phyloP scores from a whole-genome alignment of 2,113 vertebrate genomes.

The Apteryx owenii region DNA sequence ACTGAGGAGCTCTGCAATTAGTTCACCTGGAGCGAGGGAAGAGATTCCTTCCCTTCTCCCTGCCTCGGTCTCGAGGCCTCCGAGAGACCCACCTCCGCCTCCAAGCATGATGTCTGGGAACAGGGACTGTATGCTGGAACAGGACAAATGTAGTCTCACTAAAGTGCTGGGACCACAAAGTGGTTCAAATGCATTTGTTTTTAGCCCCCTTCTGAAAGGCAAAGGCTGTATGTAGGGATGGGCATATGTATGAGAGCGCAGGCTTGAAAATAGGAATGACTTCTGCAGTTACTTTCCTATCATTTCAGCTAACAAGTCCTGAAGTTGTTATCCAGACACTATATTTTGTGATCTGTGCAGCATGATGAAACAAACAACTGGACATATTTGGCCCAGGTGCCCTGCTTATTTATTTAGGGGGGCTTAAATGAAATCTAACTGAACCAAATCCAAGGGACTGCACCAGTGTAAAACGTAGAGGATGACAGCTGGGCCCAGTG shows the following conservation, averaged over 20 bases:
- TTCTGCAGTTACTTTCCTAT: background rate
- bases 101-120: fast-evolving
- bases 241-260: fast-evolving
- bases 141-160: background rate
- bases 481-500: background rate
- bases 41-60: background rate
- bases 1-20: background rate
- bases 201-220: background rate
- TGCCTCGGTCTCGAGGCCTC: background rate
- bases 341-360: background rate
- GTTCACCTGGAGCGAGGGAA: background rate
- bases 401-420: background rate
- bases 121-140: fast-evolving
- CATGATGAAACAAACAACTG: background rate
- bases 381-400: background rate
- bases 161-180: fast-evolving
- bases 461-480: background rate
- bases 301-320: background rate
- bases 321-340: background rate
- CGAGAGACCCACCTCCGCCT: background rate
- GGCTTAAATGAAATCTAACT: background rate
- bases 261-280: background rate
- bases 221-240: background rate
- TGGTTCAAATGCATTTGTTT: background rate
- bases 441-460: fast-evolving